Conservation (phyloP, 2,888 invertebrate genomes). For the Andrena haemorrhoa region DNA sequence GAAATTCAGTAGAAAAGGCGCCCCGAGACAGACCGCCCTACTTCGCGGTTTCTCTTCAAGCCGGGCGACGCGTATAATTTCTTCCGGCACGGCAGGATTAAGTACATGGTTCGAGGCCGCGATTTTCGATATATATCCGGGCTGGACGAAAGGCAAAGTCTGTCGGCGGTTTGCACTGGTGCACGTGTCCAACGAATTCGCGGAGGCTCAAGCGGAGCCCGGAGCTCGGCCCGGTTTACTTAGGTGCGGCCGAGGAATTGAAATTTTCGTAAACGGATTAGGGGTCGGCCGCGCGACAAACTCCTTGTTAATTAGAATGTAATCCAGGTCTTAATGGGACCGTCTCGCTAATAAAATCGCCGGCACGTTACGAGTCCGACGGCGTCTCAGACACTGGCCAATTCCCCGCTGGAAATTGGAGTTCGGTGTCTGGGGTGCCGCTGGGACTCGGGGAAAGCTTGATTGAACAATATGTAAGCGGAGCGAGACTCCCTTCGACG, state of each 20-base stretch:
- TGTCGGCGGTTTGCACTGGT: constrained; percentile 73
- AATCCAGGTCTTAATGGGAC: constrained; percentile 79
- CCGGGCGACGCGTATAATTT: constrained; percentile 37
- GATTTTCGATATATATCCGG: constrained; percentile 55
- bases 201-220: constrained; percentile 41
- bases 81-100: constrained; percentile 46
- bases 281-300: constrained; percentile 76
- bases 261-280: constrained; percentile 84
- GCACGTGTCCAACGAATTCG: constrained; percentile 60
- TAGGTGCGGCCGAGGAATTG: constrained; percentile 82
- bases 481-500: too few relatives aligned
- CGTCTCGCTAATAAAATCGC: constrained; percentile 66
- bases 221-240: constrained; percentile 74
- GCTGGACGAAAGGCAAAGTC: constrained; percentile 75
- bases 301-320: constrained; percentile 81
- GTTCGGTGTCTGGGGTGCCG: neutral
- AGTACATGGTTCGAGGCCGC: constrained; percentile 15
- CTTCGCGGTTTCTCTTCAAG: neutral
- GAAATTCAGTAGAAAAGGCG: neutral
- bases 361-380: constrained; percentile 15
- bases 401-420: constrained; percentile 6
- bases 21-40: neutral
- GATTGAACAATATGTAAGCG: neutral
- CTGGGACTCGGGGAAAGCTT: neutral
- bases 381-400: constrained; percentile 12